Evolutionary conservation across 92 coral and sea anemone genomes (phyloP).

Genomic region (Zoanthus solanderi): DNA sequence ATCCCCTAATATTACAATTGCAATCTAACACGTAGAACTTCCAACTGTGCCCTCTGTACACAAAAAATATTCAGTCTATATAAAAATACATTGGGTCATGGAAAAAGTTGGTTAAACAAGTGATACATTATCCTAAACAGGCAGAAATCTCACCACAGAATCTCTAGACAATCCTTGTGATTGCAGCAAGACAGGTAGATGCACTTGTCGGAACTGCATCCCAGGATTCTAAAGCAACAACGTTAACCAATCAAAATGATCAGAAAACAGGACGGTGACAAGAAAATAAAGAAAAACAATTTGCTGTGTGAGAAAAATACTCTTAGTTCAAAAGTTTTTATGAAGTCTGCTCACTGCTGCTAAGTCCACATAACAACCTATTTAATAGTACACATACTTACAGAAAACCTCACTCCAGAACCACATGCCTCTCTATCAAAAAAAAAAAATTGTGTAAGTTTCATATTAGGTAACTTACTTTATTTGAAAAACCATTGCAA

Average conservation of each 20-base stretch:
- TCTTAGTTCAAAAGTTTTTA: background rate
- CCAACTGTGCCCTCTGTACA: conserved; percentile 47
- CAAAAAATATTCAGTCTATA: background rate
- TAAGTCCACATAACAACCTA: conserved; percentile 22
- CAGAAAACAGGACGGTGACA: conserved; percentile 44
- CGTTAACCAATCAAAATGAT: conserved; percentile 22
- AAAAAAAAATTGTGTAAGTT: conserved; percentile 45
- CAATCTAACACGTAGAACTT: conserved; percentile 51
- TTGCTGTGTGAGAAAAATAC: too few relatives aligned
- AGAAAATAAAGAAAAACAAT: too few relatives aligned
- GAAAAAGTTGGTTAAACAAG: conserved; percentile 23
- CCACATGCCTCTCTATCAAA: conserved; percentile 44
- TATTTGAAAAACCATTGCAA: conserved; percentile 37
- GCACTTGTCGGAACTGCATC: conserved; percentile 56
- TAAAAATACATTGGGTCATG: too few relatives aligned
- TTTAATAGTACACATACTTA: conserved; percentile 41
- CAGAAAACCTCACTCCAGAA: conserved; percentile 57
- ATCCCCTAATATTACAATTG: conserved; percentile 8
- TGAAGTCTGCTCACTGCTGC: background rate
- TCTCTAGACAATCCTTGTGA: conserved; percentile 54
- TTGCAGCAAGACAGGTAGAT: conserved; percentile 50
- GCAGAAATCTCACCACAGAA: background rate
- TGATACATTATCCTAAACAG: conserved; percentile 36
- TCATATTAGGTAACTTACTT: conserved; percentile 37
- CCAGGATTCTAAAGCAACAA: conserved; percentile 55